Base-by-base conservation (phyloP, 2,888 invertebrate species). In the Pardosa pseudoannulata region DNA sequence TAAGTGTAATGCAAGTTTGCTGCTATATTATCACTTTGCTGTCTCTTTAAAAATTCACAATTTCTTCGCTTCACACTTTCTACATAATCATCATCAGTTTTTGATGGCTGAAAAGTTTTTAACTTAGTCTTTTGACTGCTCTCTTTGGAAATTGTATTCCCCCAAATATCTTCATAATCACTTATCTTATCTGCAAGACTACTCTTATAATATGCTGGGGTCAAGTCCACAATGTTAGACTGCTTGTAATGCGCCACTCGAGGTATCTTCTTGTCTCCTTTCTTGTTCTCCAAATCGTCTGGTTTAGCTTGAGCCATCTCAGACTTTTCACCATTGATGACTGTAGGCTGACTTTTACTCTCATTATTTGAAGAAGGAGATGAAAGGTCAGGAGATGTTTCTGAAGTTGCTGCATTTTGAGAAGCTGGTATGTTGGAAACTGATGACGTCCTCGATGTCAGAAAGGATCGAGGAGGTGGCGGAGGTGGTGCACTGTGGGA, bases 101-200 rank as follows among this genome's bases (percentile, higher is more conserved):
- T 32, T 23, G 68, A 46, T 9, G 71, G 71, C 13, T 72, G 78
- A 19, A 85, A 85, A 16, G 85, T 79, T 41, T 68, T 67, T 36
- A 83, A 50, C 9, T 75, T 74, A 16, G 75, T 5, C 2, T 65
- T 65, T 28, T 68, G 41, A n/a, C 74, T 75, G 28, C 68, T 67
- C 19, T 75, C 86, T 39, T 76, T 75, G 1, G 46, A 31, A n/a
- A 56, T 39, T 11, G 78, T 71, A 89, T 94, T 94, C 88, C 95
- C 94, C 97, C 98, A 98, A 90, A 98, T 95, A 91, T 98, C 98
- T 92, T 98, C 98, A 91, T 98, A 98, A 92, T 98, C 98, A 90
- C 97, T 97, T 67, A 96, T 95, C 93, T 97, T 97, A 91, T 98
- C 98, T 88, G 96, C 95, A 39, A 97, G 93, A 0, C 96, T 95